phyloP scores from a whole-genome alignment of 2,888 invertebrate genomes.

The Antheraea assamensis region DNA sequence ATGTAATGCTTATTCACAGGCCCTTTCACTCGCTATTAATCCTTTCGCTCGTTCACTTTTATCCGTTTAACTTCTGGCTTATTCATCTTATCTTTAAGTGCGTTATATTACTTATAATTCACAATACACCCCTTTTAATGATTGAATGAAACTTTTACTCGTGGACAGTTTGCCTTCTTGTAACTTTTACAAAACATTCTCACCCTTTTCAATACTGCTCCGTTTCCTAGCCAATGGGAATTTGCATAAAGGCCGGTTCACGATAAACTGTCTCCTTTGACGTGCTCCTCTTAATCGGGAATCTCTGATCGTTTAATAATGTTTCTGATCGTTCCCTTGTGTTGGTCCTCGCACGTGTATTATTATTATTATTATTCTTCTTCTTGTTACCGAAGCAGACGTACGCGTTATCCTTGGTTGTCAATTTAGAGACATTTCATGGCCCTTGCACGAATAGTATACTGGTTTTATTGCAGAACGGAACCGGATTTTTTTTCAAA shows the following conservation, averaged over 20 bases:
- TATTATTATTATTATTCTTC: neutral
- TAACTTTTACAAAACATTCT: neutral
- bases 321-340: neutral
- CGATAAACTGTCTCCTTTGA: neutral
- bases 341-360: neutral
- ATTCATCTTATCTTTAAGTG: neutral
- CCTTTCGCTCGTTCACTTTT: neutral
- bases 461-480: neutral
- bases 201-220: neutral
- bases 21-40: neutral
- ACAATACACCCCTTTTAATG: neutral
- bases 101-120: neutral
- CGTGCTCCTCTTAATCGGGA: neutral
- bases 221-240: neutral
- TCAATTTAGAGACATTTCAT: neutral
- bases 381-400: neutral
- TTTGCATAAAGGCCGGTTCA: neutral
- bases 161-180: neutral
- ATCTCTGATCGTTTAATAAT: constrained; percentile 7
- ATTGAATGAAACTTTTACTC: neutral
- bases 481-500: neutral
- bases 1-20: neutral
- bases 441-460: neutral
- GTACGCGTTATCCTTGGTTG: neutral
- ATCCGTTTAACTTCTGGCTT: neutral